Evolutionary conservation across 1,140 invertebrate genomes (phyloP).

Genomic region (Lerema accius): DNA sequence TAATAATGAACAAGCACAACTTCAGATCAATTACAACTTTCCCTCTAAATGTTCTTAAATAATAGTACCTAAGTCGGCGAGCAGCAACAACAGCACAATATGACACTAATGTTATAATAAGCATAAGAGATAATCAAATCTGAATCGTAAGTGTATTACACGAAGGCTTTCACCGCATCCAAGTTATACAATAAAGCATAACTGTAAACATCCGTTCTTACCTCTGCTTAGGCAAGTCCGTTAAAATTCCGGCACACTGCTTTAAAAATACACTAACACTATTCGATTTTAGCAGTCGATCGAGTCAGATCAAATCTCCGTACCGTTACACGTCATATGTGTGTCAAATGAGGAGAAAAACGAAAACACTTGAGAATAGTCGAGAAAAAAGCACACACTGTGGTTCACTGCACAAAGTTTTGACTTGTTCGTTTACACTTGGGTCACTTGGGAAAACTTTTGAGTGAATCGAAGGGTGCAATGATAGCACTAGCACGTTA

Average conservation of each 20-base stretch:
- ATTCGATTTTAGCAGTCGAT: conserved; percentile 76
- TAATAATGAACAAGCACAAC: conserved; percentile 14
- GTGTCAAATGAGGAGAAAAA: conserved; percentile 70
- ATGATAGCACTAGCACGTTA: conserved; percentile 38
- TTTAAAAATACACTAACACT: conserved; percentile 75
- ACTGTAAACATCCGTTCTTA: conserved; percentile 80
- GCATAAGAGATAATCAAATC: conserved; percentile 42
- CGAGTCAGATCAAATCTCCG: conserved; percentile 71
- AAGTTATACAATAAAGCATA: conserved; percentile 78
- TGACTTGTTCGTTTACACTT: conserved; percentile 37
- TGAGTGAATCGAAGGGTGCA: conserved; percentile 20
- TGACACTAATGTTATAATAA: conserved; percentile 34
- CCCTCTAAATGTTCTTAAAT: conserved; percentile 12
- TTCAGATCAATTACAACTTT: conserved; percentile 30
- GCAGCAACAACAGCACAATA: conserved; percentile 11
- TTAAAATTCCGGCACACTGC: conserved; percentile 78
- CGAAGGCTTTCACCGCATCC: conserved; percentile 63
- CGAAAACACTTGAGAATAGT: conserved; percentile 53
- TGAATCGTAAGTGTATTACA: conserved; percentile 33
- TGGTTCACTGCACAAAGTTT: conserved; percentile 47
- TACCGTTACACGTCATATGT: conserved; percentile 80
- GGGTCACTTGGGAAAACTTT: conserved; percentile 24
- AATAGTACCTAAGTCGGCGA: conserved; percentile 4
- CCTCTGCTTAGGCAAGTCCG: conserved; percentile 77
- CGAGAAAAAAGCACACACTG: conserved; percentile 68